A percentile compares a stretch with the other conserved stretches of the same genome.
Conservation (phyloP, 2,888 invertebrate genomes). For the Drosophila leonis region DNA sequence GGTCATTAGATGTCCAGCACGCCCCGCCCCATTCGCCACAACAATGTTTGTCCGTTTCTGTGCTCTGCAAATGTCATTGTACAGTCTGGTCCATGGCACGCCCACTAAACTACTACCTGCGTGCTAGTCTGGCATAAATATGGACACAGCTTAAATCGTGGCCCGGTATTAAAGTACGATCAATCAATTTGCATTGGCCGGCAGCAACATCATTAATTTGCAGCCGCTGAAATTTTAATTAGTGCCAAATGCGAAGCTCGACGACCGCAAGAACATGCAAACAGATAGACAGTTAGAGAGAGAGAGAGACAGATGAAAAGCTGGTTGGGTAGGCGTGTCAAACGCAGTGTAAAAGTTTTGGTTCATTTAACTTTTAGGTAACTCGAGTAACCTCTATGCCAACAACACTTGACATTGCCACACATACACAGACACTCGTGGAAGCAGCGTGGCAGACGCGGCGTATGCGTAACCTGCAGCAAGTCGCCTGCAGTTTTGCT, state of each 20-base stretch:
- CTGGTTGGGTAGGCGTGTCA: slow-evolving; percentile 46
- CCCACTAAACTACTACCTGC: neutral
- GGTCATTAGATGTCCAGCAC: slow-evolving; percentile 68
- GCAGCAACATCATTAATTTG: slow-evolving; percentile 61
- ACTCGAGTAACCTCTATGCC: slow-evolving; percentile 34
- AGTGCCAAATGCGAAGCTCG: slow-evolving; percentile 34
- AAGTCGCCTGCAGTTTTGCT: slow-evolving; percentile 43
- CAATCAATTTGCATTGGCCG: slow-evolving; percentile 49
- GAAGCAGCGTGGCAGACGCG: slow-evolving; percentile 17
- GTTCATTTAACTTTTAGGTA: slow-evolving; percentile 66
- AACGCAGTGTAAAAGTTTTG: slow-evolving; percentile 63
- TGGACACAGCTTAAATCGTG: slow-evolving; percentile 49
- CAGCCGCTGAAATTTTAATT: slow-evolving; percentile 66
- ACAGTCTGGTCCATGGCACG: neutral
- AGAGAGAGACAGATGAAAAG: neutral
- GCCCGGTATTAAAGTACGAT: slow-evolving; percentile 49
- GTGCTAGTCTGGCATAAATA: slow-evolving; percentile 17
- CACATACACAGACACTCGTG: slow-evolving; percentile 3
- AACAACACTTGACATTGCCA: slow-evolving; percentile 55
- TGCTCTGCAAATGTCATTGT: slow-evolving; percentile 24
- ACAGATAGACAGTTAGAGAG: slow-evolving; percentile 3
- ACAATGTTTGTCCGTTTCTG: slow-evolving; percentile 44
- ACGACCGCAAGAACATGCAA: neutral
- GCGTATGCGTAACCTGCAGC: slow-evolving; percentile 58
- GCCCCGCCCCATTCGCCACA: slow-evolving; percentile 12